These are phyloP conservation scores for Dasyurus viverrinus DNA, from an alignment of 2,113 vertebrate genomes.

Conservation along the genomic window DNA sequence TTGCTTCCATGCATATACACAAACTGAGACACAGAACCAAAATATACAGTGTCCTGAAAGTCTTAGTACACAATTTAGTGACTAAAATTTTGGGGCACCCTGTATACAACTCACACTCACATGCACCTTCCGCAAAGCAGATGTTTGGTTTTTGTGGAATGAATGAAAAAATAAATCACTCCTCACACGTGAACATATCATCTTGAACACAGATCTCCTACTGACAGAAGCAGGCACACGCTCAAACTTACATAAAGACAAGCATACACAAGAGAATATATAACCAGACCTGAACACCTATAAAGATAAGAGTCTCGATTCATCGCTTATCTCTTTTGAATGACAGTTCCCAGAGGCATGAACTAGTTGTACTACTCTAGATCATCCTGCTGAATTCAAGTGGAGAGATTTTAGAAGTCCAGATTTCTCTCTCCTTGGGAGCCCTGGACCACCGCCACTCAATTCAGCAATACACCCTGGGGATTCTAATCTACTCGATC, in stretches of 20 bases:
- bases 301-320: conserved; percentile 68
- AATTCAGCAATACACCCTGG: neutral
- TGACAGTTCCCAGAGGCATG: conserved; percentile 63
- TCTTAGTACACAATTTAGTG: no score
- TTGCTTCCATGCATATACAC: neutral
- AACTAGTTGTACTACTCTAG: conserved; percentile 47
- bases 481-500: neutral
- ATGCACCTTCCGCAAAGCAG: neutral
- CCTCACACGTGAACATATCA: conserved; percentile 8
- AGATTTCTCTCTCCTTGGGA: conserved; percentile 27
- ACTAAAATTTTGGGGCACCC: neutral
- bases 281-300: conserved; percentile 62
- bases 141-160: conserved; percentile 7
- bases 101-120: neutral
- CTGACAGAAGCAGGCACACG: conserved; percentile 13
- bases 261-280: neutral
- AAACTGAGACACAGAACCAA: neutral
- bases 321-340: conserved; percentile 61
- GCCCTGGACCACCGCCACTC: neutral
- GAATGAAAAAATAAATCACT: conserved; percentile 35
- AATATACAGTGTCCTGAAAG: neutral
- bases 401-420: conserved; percentile 21
- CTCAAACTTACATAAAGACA: neutral
- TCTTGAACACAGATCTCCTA: conserved; percentile 43
- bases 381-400: conserved; percentile 16